Base-by-base conservation (phyloP, 2,113 vertebrate species). In the Telmatochromis sp. region DNA sequence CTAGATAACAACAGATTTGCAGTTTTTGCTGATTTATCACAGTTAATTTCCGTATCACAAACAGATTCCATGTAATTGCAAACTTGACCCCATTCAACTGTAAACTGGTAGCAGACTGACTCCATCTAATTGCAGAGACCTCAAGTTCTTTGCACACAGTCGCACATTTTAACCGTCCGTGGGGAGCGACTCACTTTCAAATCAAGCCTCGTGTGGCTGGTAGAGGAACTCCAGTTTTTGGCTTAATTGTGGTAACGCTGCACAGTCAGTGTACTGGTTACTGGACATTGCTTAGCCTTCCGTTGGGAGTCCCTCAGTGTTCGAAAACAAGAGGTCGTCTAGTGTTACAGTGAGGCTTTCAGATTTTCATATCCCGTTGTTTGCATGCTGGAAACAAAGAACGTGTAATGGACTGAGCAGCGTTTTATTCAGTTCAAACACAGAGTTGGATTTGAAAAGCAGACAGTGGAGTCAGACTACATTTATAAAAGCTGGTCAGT, bases 191-290 rank as follows among this genome's bases (percentile, higher is more conserved):
- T 68, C 63, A 21, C 63, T 14, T 42, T 70, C 2, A 40, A 42
- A 15, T 23, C 13, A 3, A 2, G n/a, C 65, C 65, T 70, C 3
- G 2, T 9, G 7, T 6, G 0, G n/a, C 2, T 15, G 8, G 2
- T 42, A 45, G 0, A 26, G 21, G 37, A 73, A 45, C 40, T 73
- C 2, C 68, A 5, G 68, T 42, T 47, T 73, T 11, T 73, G 65
- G 65, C 37, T 23, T 42, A 23, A 14, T 73, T 45, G 17, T 42
- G 65, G 65, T 45, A 73, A 2, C 3, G n/a, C 65, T 9, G 65
- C 37, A 45, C 21, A 42, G n/a, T 70, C 6, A 4, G 37, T 42
- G 37, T 45, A 15, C 40, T 23, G 14, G 21, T 26, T 45, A 58
- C 26, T 54, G 53, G n/a, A 23, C 65, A 14, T 13, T 14, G 63